Base-by-base conservation (phyloP, 1,140 invertebrate genomes). In the Drosophila takahashii region DNA sequence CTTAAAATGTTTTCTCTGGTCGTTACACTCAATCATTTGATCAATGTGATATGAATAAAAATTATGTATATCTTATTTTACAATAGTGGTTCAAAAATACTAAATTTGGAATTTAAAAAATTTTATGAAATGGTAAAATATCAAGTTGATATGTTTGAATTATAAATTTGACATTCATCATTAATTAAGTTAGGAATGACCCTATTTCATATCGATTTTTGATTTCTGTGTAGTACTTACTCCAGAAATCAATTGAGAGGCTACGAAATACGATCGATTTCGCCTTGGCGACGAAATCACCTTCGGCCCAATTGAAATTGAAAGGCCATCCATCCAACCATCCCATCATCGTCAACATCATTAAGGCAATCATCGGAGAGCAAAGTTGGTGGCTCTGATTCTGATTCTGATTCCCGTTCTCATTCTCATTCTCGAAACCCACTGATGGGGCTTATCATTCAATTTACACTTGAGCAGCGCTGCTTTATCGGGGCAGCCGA, bases 261-360 rank as follows among this genome's bases (percentile, higher is more conserved):
- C 57, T 37, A 29, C 64, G 54, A 53, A 66, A 81, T 77, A 57
- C 60, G 72, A 83, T 71, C 67, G 69, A 72, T 37, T 29, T 72
- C 60, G 75, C 75, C 80, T 84, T 84, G 80, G 60, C 80, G 80
- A 79, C 76, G 70, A 72, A 72, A 60, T 85, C 73, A 85, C 81
- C 81, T 85, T 85, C 81, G 79, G 73, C 64, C 76, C 81, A 85
- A 85, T 85, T 86, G 57, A 62, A 36, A n/a, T 26, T 26, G 47
- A 18, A 34, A 52, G 66, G 26, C 39, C 60, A 52, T 39, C 32
- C 18, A 39, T 39, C 37, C 37, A 39, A 8, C 41, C 42, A 48
- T 36, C 16, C 62, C 47, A 45, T 51, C 57, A 29, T 47, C n/a
- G 41, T 58, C n/a, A 29, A 18, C 66, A 48, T 62, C 71, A 48